Conservation (phyloP, 2,888 invertebrate species). For the Labia minor region DNA sequence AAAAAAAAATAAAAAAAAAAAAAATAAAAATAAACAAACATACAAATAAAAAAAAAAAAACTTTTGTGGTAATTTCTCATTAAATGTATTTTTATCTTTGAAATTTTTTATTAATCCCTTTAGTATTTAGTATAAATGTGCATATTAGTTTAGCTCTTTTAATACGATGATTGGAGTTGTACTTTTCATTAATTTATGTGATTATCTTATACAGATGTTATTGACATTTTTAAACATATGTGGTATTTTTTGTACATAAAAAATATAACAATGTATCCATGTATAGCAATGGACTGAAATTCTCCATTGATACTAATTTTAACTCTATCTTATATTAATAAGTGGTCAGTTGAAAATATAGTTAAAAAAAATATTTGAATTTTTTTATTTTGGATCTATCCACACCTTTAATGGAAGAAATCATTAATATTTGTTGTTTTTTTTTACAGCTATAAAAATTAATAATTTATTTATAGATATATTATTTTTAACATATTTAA, state of each 20-base stretch:
- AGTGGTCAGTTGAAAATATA: conserved; percentile 22
- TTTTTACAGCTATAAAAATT: too few relatives aligned
- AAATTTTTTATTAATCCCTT: conserved; percentile 27
- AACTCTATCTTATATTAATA: conserved; percentile 15
- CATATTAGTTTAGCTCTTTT: conserved; percentile 19
- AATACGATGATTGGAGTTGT: conserved; percentile 23
- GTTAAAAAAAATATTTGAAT: conserved; percentile 20
- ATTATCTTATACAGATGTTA: conserved; percentile 24
- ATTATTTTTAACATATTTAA: too few relatives aligned
- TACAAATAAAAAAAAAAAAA: conserved; percentile 19
- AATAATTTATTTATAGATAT: too few relatives aligned
- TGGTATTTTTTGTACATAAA: conserved; percentile 26
- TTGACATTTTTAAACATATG: conserved; percentile 24
- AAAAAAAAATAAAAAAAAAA: too few relatives aligned
- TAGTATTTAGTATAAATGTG: conserved; percentile 21
- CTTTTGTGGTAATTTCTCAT: conserved; percentile 28
- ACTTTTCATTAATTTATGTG: conserved; percentile 24
- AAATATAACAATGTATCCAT: conserved; percentile 24
- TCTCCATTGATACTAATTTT: conserved; percentile 18
- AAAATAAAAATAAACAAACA: too few relatives aligned
- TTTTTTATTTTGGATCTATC: conserved; percentile 20
- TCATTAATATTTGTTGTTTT: too few relatives aligned
- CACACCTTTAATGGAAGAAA: too few relatives aligned
- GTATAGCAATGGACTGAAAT: conserved; percentile 26
- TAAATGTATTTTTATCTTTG: conserved; percentile 29